A percentile compares a stretch with the other conserved stretches of the same genome.
Conservation (phyloP, 2,797 vertebrate species). For the Urophycis tenuis region DNA sequence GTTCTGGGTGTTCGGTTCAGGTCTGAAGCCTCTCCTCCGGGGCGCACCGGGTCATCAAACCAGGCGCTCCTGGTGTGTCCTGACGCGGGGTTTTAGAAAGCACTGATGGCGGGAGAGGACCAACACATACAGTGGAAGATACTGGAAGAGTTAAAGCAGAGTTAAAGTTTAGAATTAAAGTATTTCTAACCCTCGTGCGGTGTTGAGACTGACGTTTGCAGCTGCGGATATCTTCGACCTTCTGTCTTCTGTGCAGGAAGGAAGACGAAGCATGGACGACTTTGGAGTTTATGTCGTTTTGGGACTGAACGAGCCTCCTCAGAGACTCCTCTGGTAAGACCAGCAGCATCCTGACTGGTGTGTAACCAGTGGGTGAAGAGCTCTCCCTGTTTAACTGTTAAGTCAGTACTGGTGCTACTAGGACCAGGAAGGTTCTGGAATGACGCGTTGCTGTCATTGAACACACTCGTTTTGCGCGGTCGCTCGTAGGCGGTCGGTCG, state of each 20-base stretch:
- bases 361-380: background rate
- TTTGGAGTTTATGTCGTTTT: slow-evolving; percentile 68
- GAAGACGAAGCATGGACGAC: slow-evolving; percentile 56
- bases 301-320: slow-evolving; percentile 60
- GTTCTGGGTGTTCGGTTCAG: background rate
- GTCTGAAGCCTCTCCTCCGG: background rate
- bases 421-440: too few relatives aligned
- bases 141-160: background rate
- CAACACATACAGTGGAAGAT: background rate
- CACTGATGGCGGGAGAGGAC: background rate
- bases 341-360: too few relatives aligned
- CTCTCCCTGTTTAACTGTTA: too few relatives aligned
- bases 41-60: background rate
- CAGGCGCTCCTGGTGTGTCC: background rate
- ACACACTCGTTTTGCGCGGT: too few relatives aligned
- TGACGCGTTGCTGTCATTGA: too few relatives aligned
- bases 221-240: background rate
- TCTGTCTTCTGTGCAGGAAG: background rate
- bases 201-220: too few relatives aligned
- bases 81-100: background rate
- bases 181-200: too few relatives aligned
- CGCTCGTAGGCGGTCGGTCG: too few relatives aligned
- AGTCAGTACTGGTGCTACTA: too few relatives aligned
- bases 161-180: too few relatives aligned
- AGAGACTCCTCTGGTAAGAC: slow-evolving; percentile 62